Evolutionary conservation across 2,888 invertebrate species (phyloP).

Genomic region (Blera fallax): DNA sequence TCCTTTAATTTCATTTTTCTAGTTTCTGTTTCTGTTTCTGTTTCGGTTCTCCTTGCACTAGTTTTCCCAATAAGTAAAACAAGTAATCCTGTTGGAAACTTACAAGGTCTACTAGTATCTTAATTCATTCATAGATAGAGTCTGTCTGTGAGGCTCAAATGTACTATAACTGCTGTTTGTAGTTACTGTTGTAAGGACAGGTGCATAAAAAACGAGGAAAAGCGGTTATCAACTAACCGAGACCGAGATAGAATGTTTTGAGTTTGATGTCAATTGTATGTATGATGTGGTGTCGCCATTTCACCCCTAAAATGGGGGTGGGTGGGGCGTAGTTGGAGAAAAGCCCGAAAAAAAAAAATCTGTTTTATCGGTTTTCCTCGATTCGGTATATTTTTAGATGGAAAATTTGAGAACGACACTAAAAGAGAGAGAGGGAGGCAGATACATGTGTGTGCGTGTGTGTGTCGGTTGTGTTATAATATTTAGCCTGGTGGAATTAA

Average conservation of each 20-base stretch:
- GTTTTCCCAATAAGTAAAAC: conserved; percentile 41
- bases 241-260: conserved; percentile 12
- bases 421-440: background rate
- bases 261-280: conserved; percentile 42
- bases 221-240: background rate
- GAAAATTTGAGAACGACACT: conserved; percentile 15
- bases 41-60: conserved; percentile 13
- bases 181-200: conserved; percentile 5
- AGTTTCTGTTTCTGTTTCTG: no score
- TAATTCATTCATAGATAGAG: conserved; percentile 2
- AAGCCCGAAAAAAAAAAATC: background rate
- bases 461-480: background rate
- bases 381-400: conserved; percentile 62
- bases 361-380: conserved; percentile 57
- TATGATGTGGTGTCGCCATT: conserved; percentile 7
- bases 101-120: background rate
- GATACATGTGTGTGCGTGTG: conserved; percentile 30
- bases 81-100: conserved; percentile 32
- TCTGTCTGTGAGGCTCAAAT: background rate
- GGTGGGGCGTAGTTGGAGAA: conserved; percentile 32
- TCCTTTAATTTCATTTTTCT: background rate
- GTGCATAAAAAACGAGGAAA: background rate
- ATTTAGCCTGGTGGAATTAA: conserved; percentile 19
- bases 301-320: conserved; percentile 52
- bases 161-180: conserved; percentile 11